phyloP scores from a whole-genome alignment of 2,113 vertebrate genomes.

The Chauna torquata region DNA sequence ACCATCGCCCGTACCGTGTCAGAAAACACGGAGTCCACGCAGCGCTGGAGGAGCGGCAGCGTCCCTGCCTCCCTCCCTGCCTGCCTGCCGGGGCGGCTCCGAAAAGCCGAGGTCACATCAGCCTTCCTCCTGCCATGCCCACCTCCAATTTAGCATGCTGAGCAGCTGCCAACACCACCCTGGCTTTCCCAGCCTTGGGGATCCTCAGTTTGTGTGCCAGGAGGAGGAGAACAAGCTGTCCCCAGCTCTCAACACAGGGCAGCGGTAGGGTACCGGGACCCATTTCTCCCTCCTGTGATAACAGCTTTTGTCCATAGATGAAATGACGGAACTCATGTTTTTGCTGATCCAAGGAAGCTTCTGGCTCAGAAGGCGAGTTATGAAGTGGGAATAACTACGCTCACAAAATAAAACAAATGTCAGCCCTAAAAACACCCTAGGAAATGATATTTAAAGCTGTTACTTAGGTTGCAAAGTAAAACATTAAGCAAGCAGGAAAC shows the following conservation, averaged over 20 bases:
- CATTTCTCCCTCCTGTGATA: background rate
- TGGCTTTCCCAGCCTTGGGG: background rate
- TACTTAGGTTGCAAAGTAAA: conserved; percentile 7
- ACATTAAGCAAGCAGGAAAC: conserved; percentile 3
- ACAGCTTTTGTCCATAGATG: background rate
- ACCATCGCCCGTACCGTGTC: background rate
- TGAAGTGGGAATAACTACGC: background rate
- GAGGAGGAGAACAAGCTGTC: background rate
- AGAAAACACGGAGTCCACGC: accelerated
- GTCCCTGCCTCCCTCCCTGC: background rate
- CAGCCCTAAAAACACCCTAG: background rate
- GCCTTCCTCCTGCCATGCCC: background rate
- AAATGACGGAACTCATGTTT: background rate
- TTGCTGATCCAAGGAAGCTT: background rate
- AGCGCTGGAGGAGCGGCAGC: background rate
- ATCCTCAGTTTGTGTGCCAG: background rate
- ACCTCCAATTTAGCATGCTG: accelerated
- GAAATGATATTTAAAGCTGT: background rate
- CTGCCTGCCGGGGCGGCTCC: background rate
- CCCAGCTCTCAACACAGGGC: background rate
- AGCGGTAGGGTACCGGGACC: background rate
- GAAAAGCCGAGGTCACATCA: accelerated
- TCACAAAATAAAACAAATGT: background rate
- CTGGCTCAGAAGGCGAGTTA: background rate
- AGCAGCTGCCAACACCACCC: background rate